phyloP scores from a whole-genome alignment of 2,888 invertebrate genomes.

The Platycnemis pennipes region DNA sequence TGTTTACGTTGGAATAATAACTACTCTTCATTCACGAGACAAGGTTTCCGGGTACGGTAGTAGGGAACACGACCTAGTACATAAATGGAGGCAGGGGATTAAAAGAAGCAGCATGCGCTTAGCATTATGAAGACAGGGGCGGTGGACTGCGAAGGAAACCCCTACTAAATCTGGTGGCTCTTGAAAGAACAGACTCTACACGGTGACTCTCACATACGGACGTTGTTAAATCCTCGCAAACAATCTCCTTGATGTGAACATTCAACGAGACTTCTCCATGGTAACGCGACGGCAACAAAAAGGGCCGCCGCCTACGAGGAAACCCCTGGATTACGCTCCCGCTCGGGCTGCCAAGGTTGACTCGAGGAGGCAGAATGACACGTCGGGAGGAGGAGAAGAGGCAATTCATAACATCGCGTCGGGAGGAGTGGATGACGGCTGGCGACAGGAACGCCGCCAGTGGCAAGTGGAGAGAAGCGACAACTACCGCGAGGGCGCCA shows the following conservation, averaged over 20 bases:
- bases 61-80: too few relatives aligned
- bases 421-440: not conserved
- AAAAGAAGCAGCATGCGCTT: too few relatives aligned
- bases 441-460: not conserved
- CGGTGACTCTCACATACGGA: not conserved
- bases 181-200: not conserved
- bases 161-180: too few relatives aligned
- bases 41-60: too few relatives aligned
- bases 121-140: too few relatives aligned
- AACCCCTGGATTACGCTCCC: not conserved
- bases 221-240: not conserved
- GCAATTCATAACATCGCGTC: slow-evolving; percentile 4
- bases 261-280: not conserved
- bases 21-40: too few relatives aligned
- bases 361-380: not conserved
- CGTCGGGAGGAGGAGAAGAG: not conserved
- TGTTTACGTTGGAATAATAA: too few relatives aligned
- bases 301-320: not conserved
- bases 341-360: not conserved
- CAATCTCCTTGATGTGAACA: not conserved
- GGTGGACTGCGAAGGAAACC: too few relatives aligned
- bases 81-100: too few relatives aligned
- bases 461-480: not conserved
- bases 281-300: not conserved
- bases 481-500: not conserved